phyloP scores from a whole-genome alignment of 2,888 invertebrate genomes.

The Atrina japonica region DNA sequence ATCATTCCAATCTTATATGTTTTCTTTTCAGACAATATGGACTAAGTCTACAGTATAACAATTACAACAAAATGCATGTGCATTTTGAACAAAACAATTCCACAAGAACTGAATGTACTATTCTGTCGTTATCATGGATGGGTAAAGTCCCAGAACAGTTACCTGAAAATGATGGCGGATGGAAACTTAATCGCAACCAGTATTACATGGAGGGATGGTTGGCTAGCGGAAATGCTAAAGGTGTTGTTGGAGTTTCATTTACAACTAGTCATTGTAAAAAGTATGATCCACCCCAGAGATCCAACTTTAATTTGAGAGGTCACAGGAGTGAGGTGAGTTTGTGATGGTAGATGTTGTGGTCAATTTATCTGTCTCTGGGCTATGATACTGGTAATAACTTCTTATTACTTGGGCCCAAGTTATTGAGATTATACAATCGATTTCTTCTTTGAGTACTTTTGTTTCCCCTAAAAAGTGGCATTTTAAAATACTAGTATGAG shows the following conservation, averaged over 20 bases:
- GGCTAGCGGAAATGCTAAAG: constrained; percentile 94
- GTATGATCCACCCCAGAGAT: constrained; percentile 88
- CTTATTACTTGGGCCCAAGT: too few species aligned
- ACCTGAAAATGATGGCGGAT: constrained; percentile 92
- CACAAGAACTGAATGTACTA: constrained; percentile 96
- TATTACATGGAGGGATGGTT: constrained; percentile 99
- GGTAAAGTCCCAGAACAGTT: constrained; percentile 97
- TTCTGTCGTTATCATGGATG: constrained; percentile 98
- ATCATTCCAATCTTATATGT: too few species aligned
- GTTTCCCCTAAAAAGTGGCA: too few species aligned
- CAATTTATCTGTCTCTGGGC: too few species aligned
- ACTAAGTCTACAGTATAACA: neutral
- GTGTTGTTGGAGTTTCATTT: constrained; percentile 97
- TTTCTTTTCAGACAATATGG: too few species aligned
- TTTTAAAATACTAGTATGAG: too few species aligned
- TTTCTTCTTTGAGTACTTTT: too few species aligned
- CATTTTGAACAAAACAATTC: constrained; percentile 96
- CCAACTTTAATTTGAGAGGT: constrained; percentile 98
- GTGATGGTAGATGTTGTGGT: too few species aligned
- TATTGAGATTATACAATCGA: too few species aligned
- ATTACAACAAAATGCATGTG: constrained; percentile 89
- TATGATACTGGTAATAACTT: too few species aligned
- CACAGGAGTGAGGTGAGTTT: constrained; percentile 95
- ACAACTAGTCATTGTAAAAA: constrained; percentile 96
- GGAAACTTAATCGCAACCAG: constrained; percentile 96